A percentile compares a stretch with the other conserved stretches of the same genome.
phyloP scores from a whole-genome alignment of 2,888 invertebrate genomes.

The Nomada fabriciana region DNA sequence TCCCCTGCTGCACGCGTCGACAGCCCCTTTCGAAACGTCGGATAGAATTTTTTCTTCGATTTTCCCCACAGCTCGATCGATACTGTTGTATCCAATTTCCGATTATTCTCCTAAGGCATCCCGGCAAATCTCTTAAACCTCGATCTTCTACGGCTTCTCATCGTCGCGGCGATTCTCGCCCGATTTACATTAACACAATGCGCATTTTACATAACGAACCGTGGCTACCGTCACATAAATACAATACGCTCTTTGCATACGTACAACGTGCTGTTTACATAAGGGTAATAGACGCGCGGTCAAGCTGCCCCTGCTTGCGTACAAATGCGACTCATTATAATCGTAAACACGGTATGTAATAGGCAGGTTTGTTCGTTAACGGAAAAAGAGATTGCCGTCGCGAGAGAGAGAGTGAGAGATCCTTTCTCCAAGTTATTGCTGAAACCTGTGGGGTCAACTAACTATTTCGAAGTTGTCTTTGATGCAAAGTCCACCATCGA shows the following conservation, averaged over 20 bases:
- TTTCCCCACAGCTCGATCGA: background rate
- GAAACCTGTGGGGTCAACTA: background rate
- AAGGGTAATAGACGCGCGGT: constrained; percentile 35
- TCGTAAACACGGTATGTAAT: background rate
- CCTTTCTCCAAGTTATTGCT: background rate
- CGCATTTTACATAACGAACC: constrained; percentile 63
- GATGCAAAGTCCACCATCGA: too few species aligned
- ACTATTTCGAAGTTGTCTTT: background rate
- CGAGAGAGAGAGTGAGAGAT: background rate
- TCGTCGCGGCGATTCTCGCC: constrained; percentile 6
- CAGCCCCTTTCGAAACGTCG: background rate
- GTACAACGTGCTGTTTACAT: constrained; percentile 64
- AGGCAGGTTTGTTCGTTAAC: background rate
- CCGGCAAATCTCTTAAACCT: background rate
- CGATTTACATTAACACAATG: constrained; percentile 59
- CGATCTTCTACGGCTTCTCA: constrained; percentile 12
- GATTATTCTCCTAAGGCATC: background rate
- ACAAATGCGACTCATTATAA: constrained; percentile 16
- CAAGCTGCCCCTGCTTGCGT: background rate
- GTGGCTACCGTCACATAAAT: constrained; percentile 47
- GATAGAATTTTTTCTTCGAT: background rate
- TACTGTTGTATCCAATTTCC: background rate
- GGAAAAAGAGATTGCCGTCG: background rate
- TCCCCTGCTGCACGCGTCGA: background rate
- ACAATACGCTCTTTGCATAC: constrained; percentile 68